phyloP scores from a whole-genome alignment of 92 coral and sea anemone genomes.

The Bergia puertoricense region DNA sequence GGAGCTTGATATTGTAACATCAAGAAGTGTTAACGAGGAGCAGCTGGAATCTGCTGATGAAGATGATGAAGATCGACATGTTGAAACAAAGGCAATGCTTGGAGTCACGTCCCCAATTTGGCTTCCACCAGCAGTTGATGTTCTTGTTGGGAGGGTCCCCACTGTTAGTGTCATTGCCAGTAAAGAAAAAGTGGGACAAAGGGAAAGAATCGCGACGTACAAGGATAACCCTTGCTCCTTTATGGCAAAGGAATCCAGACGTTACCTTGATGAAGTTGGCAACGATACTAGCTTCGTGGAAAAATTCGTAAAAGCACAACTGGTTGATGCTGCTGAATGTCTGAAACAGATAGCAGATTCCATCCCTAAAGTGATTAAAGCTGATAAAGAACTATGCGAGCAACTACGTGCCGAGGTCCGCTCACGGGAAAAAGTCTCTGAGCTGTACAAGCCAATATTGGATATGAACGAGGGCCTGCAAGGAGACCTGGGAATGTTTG shows the following conservation, averaged over 20 bases:
- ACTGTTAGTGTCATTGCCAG: slow-evolving; percentile 10
- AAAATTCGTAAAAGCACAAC: neutral
- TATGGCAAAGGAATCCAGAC: neutral
- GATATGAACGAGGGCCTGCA: neutral
- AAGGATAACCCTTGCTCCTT: slow-evolving; percentile 6
- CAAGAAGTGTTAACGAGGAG: neutral
- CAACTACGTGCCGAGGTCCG: slow-evolving; percentile 8
- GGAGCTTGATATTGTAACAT: neutral
- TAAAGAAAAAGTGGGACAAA: slow-evolving; percentile 8
- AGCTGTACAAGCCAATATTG: slow-evolving; percentile 13
- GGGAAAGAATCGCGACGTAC: neutral
- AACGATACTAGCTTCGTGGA: neutral
- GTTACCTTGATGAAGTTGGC: neutral
- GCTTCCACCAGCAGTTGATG: slow-evolving; percentile 46
- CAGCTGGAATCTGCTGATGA: neutral
- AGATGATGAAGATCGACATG: neutral
- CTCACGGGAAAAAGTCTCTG: neutral
- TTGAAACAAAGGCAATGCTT: slow-evolving; percentile 6
- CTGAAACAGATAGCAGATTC: neutral
- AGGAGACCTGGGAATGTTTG: neutral
- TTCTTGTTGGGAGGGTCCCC: slow-evolving; percentile 16
- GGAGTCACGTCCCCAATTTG: slow-evolving; percentile 46
- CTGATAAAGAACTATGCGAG: slow-evolving; percentile 1
- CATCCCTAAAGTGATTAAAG: slow-evolving; percentile 27
- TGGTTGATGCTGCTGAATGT: neutral